Percentiles rank a stretch among this genome's conserved stretches.
These are phyloP conservation scores for Pristionchus exspectatus DNA, from an alignment of 2,888 invertebrate species.

Conservation along the genomic window DNA sequence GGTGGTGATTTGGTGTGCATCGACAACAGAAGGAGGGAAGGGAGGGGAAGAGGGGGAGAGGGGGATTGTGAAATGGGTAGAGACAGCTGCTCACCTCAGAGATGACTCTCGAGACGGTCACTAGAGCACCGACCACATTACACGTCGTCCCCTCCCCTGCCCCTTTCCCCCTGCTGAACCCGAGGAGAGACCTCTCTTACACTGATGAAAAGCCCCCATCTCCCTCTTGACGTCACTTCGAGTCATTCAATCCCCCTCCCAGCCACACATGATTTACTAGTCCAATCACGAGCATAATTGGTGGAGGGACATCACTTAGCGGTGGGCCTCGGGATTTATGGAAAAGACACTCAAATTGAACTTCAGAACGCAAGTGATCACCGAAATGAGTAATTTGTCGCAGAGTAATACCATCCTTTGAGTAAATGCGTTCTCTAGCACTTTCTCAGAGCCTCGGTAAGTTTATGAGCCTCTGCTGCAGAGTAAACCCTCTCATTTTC, in stretches of 20 bases:
- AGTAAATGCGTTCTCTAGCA: too few relatives aligned
- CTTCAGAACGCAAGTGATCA: not conserved
- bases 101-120: constrained; percentile 25
- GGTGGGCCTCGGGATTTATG: not conserved
- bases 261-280: constrained; percentile 10
- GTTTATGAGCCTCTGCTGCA: too few relatives aligned
- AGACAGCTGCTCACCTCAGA: not conserved
- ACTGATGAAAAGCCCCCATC: constrained; percentile 32
- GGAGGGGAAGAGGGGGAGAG: not conserved
- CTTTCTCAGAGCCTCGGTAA: too few relatives aligned
- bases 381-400: too few relatives aligned
- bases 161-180: not conserved
- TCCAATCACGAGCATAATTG: not conserved
- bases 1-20: not conserved
- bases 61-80: constrained; percentile 5
- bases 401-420: too few relatives aligned
- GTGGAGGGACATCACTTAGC: not conserved
- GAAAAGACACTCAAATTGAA: not conserved
- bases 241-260: constrained; percentile 10
- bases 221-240: constrained; percentile 31
- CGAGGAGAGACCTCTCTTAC: constrained; percentile 8
- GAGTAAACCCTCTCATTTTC: too few relatives aligned
- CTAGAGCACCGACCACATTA: constrained; percentile 32
- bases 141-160: not conserved
- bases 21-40: not conserved